Percentiles rank a stretch among this genome's conserved stretches.
Evolutionary conservation across 1,140 invertebrate genomes (phyloP).

Genomic region (Whitmania pigra): DNA sequence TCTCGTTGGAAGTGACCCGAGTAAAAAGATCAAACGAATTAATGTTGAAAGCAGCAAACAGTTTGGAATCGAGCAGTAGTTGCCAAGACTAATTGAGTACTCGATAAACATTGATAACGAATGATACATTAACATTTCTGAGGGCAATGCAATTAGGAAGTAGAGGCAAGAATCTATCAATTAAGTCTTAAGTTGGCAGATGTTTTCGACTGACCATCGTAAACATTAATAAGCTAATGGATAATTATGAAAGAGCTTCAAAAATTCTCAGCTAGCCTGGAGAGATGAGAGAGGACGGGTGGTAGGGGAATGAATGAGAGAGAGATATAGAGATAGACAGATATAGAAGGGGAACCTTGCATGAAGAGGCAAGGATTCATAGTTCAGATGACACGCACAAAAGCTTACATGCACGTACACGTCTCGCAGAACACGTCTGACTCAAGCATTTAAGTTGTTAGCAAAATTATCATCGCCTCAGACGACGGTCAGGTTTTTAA

Average conservation of each 20-base stretch:
- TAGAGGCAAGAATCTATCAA: neutral
- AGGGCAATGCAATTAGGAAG: neutral
- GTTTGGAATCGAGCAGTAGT: no score
- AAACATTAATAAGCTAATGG: neutral
- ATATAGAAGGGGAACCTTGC: neutral
- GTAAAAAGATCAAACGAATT: no score
- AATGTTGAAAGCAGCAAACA: no score
- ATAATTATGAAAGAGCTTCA: no score
- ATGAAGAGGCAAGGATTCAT: neutral
- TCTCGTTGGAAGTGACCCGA: no score
- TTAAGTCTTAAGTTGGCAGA: constrained; percentile 9
- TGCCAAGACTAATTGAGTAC: no score
- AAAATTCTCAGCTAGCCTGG: neutral
- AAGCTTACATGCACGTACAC: neutral
- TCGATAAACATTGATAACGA: no score
- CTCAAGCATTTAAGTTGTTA: constrained; percentile 11
- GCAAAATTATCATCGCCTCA: constrained; percentile 1
- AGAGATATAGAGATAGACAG: neutral
- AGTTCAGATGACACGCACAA: neutral
- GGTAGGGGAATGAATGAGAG: neutral
- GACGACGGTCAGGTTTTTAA: no score
- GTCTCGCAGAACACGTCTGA: neutral
- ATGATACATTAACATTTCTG: constrained; percentile 5
- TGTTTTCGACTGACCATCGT: neutral
- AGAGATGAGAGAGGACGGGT: neutral